These are phyloP conservation scores for Hymenopus coronatus DNA, from an alignment of 2,888 invertebrate genomes.

Conservation along the genomic window DNA sequence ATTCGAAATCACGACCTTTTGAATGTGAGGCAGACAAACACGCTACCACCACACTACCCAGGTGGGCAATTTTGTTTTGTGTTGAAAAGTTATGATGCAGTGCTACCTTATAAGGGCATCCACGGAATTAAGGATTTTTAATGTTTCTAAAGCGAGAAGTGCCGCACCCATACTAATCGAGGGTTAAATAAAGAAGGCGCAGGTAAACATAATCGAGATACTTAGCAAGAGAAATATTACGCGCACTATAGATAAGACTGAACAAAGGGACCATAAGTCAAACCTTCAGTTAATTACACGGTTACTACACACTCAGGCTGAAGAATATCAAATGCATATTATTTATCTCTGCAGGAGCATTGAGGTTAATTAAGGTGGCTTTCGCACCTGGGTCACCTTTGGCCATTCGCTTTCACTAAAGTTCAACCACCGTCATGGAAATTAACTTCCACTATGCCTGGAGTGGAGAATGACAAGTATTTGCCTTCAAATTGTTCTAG, in stretches of 20 bases:
- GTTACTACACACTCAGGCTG: neutral
- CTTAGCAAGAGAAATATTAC: neutral
- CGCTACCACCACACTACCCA: too few relatives aligned
- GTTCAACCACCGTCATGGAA: neutral
- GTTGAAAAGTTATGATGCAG: too few relatives aligned
- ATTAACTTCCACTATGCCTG: neutral
- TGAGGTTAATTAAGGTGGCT: neutral
- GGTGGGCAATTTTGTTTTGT: too few relatives aligned
- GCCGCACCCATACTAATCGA: neutral
- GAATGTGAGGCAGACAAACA: too few relatives aligned
- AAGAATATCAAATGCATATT: neutral
- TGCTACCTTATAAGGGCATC: too few relatives aligned
- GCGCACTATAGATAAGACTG: neutral
- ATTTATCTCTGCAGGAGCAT: neutral
- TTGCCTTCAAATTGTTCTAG: neutral
- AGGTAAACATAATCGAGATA: neutral
- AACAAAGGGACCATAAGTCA: neutral
- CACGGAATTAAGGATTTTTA: neutral
- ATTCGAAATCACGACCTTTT: too few relatives aligned
- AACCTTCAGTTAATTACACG: neutral
- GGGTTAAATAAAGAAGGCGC: neutral
- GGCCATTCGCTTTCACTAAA: neutral
- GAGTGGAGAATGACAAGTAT: neutral
- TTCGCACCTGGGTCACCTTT: neutral
- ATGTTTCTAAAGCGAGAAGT: neutral